Evolutionary conservation across 2,797 vertebrate species (phyloP).

Genomic region (Chrysocyon brachyurus): DNA sequence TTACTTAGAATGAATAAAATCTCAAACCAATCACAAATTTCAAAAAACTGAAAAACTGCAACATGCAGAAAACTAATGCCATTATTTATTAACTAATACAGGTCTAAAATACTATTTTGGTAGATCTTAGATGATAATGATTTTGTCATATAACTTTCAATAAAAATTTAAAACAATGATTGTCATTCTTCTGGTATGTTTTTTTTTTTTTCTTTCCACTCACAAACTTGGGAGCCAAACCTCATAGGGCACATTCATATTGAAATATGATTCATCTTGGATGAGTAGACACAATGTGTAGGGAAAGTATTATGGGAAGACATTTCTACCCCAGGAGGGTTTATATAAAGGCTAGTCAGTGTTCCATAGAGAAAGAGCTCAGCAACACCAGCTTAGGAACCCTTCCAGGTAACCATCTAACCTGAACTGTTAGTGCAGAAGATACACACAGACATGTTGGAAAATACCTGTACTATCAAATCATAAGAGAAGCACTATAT

Average conservation of each 20-base stretch:
- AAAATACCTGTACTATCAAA: not conserved
- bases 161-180: not conserved
- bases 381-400: not conserved
- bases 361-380: not conserved
- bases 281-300: not conserved
- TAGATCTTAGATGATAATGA: not conserved
- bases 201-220: not conserved
- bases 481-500: not conserved
- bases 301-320: not conserved
- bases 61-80: slow-evolving; percentile 1
- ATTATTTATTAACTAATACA: not conserved
- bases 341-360: not conserved
- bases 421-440: not conserved
- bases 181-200: not conserved
- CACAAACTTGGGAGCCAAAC: not conserved
- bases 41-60: not conserved
- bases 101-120: not conserved
- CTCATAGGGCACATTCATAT: not conserved
- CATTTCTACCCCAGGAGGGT: not conserved
- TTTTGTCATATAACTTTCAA: slow-evolving; percentile 4
- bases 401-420: not conserved
- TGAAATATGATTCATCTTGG: not conserved
- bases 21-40: not conserved
- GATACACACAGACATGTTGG: not conserved
- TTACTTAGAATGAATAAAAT: slow-evolving; percentile 4